Evolutionary conservation across 2,113 vertebrate species (phyloP).

Genomic region (Ivindomyrus marchei): DNA sequence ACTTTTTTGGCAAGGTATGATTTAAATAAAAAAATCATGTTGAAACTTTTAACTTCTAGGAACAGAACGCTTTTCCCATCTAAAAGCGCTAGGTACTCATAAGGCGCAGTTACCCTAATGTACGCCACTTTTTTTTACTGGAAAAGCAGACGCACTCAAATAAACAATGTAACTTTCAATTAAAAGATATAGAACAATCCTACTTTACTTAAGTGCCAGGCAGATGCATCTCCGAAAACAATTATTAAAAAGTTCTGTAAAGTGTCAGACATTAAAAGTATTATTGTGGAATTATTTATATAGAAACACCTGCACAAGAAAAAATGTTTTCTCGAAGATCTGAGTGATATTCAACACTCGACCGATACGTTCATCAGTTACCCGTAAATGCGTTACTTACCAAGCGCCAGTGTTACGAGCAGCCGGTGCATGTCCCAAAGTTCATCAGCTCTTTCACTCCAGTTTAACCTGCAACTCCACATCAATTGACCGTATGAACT

Average conservation of each 20-base stretch:
- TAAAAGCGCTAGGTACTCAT: background rate
- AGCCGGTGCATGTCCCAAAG: constrained; percentile 41
- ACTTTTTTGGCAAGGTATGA: background rate
- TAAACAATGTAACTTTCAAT: background rate
- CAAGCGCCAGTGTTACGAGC: constrained; percentile 41
- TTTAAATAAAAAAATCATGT: background rate
- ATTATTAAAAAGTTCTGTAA: background rate
- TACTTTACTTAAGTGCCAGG: background rate
- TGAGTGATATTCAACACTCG: background rate
- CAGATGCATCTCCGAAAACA: background rate
- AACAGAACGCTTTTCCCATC: background rate
- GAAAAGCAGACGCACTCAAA: background rate
- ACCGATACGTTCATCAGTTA: background rate
- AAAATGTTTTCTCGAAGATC: background rate
- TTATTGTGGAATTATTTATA: background rate
- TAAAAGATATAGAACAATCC: background rate
- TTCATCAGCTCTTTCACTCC: constrained; percentile 25
- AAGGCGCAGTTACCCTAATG: background rate
- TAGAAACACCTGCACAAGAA: constrained; percentile 29
- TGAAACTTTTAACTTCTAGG: background rate
- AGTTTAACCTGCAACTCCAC: constrained; percentile 22
- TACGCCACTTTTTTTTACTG: background rate
- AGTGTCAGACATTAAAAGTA: background rate
- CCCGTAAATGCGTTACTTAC: constrained; percentile 39
- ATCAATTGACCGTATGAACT: background rate